Evolutionary conservation across 2,888 invertebrate genomes (phyloP).

Genomic region (Drosophila birchii): DNA sequence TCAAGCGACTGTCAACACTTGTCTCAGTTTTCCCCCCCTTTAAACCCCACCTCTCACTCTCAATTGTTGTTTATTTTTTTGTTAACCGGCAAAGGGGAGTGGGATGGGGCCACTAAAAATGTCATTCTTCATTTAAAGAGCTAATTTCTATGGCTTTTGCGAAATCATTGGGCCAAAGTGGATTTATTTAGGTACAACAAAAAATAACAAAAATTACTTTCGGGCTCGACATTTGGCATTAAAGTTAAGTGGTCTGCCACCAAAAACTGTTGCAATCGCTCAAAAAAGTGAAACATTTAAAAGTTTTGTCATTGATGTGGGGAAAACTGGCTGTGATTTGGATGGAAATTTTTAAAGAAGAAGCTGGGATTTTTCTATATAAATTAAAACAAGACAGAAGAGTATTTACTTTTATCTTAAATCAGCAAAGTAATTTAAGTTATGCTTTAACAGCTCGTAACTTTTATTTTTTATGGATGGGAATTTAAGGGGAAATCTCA

Average conservation of each 20-base stretch:
- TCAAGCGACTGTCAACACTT: conserved; percentile 62
- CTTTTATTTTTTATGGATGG: background rate
- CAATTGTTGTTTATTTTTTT: conserved; percentile 50
- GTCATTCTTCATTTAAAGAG: conserved; percentile 71
- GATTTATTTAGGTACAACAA: conserved; percentile 20
- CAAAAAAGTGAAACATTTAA: conserved; percentile 67
- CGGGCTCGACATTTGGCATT: conserved; percentile 61
- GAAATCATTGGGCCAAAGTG: conserved; percentile 25
- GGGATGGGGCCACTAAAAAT: conserved; percentile 55
- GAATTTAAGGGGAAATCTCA: background rate
- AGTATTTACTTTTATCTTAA: background rate
- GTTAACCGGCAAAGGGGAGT: background rate
- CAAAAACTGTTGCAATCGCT: conserved; percentile 66
- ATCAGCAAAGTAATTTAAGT: background rate
- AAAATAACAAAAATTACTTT: conserved; percentile 4
- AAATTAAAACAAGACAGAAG: background rate
- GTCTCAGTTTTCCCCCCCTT: conserved; percentile 8
- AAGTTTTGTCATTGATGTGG: conserved; percentile 69
- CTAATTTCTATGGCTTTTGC: conserved; percentile 58
- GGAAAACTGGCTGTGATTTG: conserved; percentile 18
- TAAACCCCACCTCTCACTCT: conserved; percentile 16
- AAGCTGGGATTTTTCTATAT: conserved; percentile 6
- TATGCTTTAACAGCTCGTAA: conserved; percentile 8
- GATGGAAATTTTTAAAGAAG: conserved; percentile 20
- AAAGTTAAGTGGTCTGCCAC: conserved; percentile 60